phyloP scores from a whole-genome alignment of 2,888 invertebrate species.

The Scrobipalpa costella region DNA sequence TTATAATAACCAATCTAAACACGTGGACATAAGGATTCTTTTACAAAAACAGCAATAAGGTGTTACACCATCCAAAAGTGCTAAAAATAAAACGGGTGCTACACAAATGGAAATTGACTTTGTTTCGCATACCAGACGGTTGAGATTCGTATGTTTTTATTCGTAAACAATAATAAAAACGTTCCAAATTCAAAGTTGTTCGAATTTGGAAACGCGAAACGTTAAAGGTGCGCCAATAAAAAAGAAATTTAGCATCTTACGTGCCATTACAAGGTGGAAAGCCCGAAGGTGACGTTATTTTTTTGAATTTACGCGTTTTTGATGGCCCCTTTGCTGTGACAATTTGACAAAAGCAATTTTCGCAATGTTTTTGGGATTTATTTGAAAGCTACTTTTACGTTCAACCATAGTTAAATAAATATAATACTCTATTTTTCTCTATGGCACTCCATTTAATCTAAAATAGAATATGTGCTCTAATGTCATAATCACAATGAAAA shows the following conservation, averaged over 20 bases:
- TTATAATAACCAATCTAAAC: conserved; percentile 8
- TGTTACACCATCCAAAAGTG: neutral
- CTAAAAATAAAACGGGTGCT: conserved; percentile 44
- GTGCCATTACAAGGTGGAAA: conserved; percentile 63
- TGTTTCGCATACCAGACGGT: neutral
- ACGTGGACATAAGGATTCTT: neutral
- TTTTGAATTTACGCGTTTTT: conserved; percentile 41
- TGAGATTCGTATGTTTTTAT: neutral
- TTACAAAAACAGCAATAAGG: neutral
- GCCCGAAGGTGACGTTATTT: conserved; percentile 56
- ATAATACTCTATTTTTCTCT: too few species aligned
- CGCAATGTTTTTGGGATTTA: conserved; percentile 5
- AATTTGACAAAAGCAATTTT: conserved; percentile 27
- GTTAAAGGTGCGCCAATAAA: conserved; percentile 78
- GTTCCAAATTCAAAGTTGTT: conserved; percentile 75
- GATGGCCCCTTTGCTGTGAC: conserved; percentile 24
- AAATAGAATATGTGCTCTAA: too few species aligned
- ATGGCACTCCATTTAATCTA: too few species aligned
- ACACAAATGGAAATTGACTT: conserved; percentile 43
- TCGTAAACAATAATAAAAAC: conserved; percentile 62
- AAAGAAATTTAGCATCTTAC: conserved; percentile 69
- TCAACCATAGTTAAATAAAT: too few species aligned
- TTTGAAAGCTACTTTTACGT: conserved; percentile 21
- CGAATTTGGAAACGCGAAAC: conserved; percentile 57
- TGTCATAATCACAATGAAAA: too few species aligned